Evolutionary conservation across 2,888 invertebrate genomes (phyloP).

Genomic region (Tipula vernalis): DNA sequence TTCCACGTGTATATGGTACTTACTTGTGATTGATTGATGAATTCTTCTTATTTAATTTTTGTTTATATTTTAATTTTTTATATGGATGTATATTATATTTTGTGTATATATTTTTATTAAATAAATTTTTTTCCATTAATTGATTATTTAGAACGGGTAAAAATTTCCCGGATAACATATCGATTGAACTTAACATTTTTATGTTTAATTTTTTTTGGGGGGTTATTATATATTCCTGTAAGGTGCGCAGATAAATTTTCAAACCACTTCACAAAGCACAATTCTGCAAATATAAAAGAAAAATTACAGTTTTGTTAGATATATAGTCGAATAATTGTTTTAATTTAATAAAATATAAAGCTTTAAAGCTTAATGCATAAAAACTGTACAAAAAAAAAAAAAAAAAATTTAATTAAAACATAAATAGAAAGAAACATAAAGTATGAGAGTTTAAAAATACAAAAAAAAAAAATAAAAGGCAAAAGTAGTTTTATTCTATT

Average conservation of each 20-base stretch:
- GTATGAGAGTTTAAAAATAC: not conserved
- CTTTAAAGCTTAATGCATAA: not conserved
- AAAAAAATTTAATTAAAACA: not conserved
- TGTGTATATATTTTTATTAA: not conserved
- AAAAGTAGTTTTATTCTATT: not conserved
- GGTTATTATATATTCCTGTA: not conserved
- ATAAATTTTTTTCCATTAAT: not conserved
- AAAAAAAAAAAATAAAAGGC: not conserved
- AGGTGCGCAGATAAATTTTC: not conserved
- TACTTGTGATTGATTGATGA: not conserved
- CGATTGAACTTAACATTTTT: not conserved
- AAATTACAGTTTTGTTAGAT: not conserved
- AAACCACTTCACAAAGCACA: not conserved
- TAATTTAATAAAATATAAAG: not conserved
- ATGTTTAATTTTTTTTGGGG: not conserved
- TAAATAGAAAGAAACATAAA: not conserved
- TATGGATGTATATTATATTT: not conserved
- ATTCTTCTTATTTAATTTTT: not conserved
- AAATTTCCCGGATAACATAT: not conserved
- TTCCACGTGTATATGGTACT: not conserved
- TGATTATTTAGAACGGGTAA: not conserved
- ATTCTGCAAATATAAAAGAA: not conserved
- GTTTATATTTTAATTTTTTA: constrained; percentile 4
- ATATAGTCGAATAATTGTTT: not conserved
- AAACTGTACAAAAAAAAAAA: not conserved